Evolutionary conservation across 1,140 invertebrate genomes (phyloP), one percentile per base, ranked within the genome.

Genomic region (Polypedilum pembai): DNA sequence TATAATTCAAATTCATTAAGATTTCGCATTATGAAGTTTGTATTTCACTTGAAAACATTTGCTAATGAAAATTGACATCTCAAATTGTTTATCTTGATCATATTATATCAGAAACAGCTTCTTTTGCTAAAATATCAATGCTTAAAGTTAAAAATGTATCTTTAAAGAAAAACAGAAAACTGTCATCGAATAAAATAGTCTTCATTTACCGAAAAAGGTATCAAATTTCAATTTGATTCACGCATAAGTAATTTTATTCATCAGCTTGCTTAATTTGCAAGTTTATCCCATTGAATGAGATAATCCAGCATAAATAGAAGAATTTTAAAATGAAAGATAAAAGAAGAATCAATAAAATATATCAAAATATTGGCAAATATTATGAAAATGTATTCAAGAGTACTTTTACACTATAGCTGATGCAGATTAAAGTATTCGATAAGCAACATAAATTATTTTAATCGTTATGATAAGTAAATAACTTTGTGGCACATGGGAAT

Each of bases 351-450:
- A 10, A 56, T 56, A 56, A 56, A 56, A 56, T 56, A n/a, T 56
- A 56, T 56, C 45, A 56, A 56, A 56, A 56, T 56, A 56, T 56
- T 56, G 45, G 45, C 45, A 56, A n/a, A 56, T 56, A n/a, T 56
- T 3, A 63, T 76, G 74, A 75, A 76, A 75, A 1, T 74, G 73
- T 3, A 56, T 65, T 56, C 45, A 15, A 15, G 45, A 17, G 10
- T 15, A 15, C 45, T 15, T n/a, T 56, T 17, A 56, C 10, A 56
- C 7, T 56, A 56, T 15, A 17, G 10, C 45, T 17, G 10, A 56
- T 15, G 45, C 45, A 56, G 45, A 56, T 15, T 15, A 56, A 17
- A 56, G n/a, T 17, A 8, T 12, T 8, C 45, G 45, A 15, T 15
- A 56, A 56, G n/a, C n/a, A 8, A 17, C 45, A 56, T 56, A 56